Conservation (phyloP, 2,888 invertebrate genomes). For the Pseudococcus jackbeardsleyi region DNA sequence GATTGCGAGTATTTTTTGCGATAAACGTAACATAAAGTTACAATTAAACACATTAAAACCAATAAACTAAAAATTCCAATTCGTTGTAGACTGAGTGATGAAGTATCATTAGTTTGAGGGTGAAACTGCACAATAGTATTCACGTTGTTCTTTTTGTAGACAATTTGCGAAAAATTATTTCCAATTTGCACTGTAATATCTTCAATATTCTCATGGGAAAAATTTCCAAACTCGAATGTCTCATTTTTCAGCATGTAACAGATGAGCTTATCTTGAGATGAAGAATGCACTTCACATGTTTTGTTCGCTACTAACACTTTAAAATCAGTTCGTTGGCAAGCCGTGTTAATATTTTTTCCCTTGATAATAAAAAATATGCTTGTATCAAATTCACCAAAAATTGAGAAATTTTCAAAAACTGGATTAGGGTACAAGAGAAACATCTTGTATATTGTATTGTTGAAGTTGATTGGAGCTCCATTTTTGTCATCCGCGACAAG, state of each 20-base stretch:
- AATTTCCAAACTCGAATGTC: not conserved
- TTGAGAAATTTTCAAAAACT: not conserved
- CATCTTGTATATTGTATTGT: not conserved
- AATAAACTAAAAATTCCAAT: no score
- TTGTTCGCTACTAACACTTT: not conserved
- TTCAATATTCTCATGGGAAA: not conserved
- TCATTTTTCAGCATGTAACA: not conserved
- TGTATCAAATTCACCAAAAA: not conserved
- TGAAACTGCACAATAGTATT: no score
- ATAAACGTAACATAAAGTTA: no score
- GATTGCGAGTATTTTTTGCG: slow-evolving; percentile 90
- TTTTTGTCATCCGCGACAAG: not conserved
- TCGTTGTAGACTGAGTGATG: no score
- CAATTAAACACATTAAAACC: not conserved
- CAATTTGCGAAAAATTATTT: slow-evolving; percentile 69
- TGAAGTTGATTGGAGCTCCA: not conserved
- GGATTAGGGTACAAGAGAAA: not conserved
- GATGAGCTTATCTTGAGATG: not conserved
- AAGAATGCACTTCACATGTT: not conserved
- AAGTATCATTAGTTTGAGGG: no score
- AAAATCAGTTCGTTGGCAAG: not conserved
- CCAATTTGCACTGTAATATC: no score
- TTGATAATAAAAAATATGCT: not conserved
- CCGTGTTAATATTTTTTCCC: not conserved
- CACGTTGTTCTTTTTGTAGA: no score